These are phyloP conservation scores for Limnodromus scolopaceus DNA, from an alignment of 2,797 vertebrate species.

Conservation along the genomic window DNA sequence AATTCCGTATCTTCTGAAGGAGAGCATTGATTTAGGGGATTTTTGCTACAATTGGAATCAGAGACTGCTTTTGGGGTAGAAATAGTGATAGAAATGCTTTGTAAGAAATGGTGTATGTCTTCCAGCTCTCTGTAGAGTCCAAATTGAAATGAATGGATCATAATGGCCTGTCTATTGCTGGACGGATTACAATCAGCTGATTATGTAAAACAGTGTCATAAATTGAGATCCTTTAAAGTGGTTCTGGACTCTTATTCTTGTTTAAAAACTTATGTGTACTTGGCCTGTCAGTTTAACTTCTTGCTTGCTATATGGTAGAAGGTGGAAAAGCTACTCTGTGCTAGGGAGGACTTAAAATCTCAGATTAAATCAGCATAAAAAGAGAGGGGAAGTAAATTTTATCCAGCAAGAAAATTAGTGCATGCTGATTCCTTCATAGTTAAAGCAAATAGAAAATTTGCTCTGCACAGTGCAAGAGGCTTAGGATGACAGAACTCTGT, in stretches of 20 bases:
- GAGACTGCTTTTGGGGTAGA: background rate
- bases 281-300: background rate
- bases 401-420: background rate
- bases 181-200: background rate
- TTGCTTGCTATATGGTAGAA: background rate
- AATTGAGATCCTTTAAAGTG: background rate
- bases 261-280: background rate
- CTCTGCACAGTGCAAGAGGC: background rate
- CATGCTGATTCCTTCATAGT: background rate
- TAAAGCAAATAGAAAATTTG: background rate
- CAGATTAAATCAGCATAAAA: background rate
- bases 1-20: background rate
- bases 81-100: background rate
- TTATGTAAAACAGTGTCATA: background rate
- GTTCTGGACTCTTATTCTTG: background rate
- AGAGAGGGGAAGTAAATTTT: background rate
- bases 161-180: background rate
- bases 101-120: background rate
- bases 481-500: background rate
- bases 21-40: background rate
- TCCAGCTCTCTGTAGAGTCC: background rate
- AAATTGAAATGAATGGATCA: background rate
- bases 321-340: background rate
- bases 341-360: background rate
- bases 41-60: background rate